A percentile compares a stretch with the other conserved stretches of the same genome.
Evolutionary conservation across 2,797 vertebrate genomes (phyloP).

Genomic region (Esox masquinongy): DNA sequence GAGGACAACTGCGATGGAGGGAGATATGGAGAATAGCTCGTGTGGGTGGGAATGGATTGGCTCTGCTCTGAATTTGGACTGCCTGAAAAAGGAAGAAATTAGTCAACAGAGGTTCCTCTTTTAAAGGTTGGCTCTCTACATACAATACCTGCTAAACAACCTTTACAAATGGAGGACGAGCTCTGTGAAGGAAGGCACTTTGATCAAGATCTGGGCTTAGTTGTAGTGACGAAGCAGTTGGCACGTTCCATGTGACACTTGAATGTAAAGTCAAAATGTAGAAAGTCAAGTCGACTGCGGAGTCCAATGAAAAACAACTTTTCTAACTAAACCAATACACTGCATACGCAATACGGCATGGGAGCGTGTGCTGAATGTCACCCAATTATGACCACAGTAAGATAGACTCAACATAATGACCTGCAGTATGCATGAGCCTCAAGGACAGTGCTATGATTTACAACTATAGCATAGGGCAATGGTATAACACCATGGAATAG

Average conservation of each 20-base stretch:
- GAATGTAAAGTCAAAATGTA: background rate
- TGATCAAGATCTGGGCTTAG: background rate
- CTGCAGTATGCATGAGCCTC: no score
- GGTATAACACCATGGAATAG: background rate
- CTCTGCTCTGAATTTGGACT: constrained; percentile 14
- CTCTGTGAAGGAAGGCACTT: background rate
- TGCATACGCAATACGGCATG: background rate
- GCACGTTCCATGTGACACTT: background rate
- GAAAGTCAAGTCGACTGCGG: background rate
- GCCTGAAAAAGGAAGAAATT: background rate
- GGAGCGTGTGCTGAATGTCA: background rate
- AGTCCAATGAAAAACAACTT: background rate
- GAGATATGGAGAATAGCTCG: background rate
- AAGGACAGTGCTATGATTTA: no score
- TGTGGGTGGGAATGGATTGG: constrained; percentile 7
- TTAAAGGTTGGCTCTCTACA: background rate
- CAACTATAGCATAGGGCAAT: no score
- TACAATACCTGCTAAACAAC: background rate
- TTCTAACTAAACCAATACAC: background rate
- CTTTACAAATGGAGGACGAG: background rate
- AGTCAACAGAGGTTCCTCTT: background rate
- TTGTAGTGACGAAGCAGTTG: background rate
- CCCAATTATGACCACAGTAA: background rate
- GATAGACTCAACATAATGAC: no score
- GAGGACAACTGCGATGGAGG: background rate